phyloP scores from a whole-genome alignment of 2,113 vertebrate species.

The Crocuta crocuta region DNA sequence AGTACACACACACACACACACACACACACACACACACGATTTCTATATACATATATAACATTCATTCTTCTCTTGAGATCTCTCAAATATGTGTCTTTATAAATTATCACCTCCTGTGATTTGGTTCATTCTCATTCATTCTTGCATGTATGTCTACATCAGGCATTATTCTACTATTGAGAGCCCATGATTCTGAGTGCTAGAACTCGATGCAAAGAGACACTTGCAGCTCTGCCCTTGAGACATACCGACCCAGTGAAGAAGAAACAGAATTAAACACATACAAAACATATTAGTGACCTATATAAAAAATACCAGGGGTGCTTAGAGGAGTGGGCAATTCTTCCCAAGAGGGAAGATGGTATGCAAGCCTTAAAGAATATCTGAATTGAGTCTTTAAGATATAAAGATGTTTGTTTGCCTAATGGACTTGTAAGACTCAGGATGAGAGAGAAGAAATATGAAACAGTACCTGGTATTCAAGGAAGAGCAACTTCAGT shows the following conservation, averaged over 20 bases:
- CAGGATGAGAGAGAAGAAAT: not conserved
- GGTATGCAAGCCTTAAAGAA: not conserved
- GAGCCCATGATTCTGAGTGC: not conserved
- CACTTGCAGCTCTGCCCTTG: not conserved
- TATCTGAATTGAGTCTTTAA: not conserved
- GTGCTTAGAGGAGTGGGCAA: not conserved
- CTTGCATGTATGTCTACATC: not conserved
- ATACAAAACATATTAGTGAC: not conserved
- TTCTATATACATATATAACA: not conserved
- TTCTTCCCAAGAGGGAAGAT: not conserved
- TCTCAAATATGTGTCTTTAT: not conserved
- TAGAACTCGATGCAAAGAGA: not conserved
- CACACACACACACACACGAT: not conserved
- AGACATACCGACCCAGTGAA: conserved; percentile 23
- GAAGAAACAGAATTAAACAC: conserved; percentile 36
- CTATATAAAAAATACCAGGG: not conserved
- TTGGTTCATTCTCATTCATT: not conserved
- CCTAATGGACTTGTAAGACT: not conserved
- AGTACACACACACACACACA: not conserved
- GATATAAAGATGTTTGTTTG: not conserved
- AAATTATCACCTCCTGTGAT: not conserved
- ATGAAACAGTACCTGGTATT: not conserved
- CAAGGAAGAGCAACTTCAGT: not conserved
- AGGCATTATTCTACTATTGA: not conserved
- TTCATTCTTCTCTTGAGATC: not conserved